Conservation (phyloP, 2,888 invertebrate species). For the Ophion obscuratus region DNA sequence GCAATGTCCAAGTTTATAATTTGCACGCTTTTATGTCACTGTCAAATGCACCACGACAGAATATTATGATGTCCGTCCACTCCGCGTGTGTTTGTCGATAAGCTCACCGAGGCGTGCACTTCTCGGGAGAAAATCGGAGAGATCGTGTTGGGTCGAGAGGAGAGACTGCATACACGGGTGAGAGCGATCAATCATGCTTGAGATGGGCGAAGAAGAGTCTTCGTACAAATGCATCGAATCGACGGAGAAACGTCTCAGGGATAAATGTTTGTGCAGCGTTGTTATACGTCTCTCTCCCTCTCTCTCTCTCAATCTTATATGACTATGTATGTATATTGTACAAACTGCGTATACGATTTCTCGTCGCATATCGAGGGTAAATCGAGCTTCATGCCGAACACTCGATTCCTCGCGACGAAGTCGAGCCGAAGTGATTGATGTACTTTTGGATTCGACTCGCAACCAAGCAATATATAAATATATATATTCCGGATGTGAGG, state of each 20-base stretch:
- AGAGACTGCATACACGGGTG: conserved; percentile 4
- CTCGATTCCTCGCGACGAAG: conserved; percentile 53
- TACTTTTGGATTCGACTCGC: conserved; percentile 62
- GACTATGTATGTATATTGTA: conserved; percentile 14
- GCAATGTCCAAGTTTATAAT: conserved; percentile 12
- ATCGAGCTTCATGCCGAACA: conserved; percentile 34
- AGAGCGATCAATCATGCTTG: conserved; percentile 68
- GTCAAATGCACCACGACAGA: conserved; percentile 49
- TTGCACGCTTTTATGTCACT: not conserved
- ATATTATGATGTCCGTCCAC: conserved; percentile 67
- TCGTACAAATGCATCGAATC: conserved; percentile 42
- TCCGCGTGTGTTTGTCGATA: conserved; percentile 62
- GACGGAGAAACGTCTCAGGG: conserved; percentile 49
- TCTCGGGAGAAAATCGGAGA: conserved; percentile 34
- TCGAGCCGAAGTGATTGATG: conserved; percentile 70
- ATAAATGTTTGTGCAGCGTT: conserved; percentile 50
- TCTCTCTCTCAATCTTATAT: conserved; percentile 8
- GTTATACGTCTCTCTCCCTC: not conserved
- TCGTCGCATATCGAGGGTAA: conserved; percentile 39
- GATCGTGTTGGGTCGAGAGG: conserved; percentile 22
- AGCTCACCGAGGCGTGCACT: conserved; percentile 53
- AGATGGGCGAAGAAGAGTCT: conserved; percentile 42
- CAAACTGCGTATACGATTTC: conserved; percentile 57
- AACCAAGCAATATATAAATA: conserved; percentile 42
- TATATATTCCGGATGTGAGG: not conserved